phyloP scores from a whole-genome alignment of 2,797 vertebrate species.

The Dicrostonyx torquatus region DNA sequence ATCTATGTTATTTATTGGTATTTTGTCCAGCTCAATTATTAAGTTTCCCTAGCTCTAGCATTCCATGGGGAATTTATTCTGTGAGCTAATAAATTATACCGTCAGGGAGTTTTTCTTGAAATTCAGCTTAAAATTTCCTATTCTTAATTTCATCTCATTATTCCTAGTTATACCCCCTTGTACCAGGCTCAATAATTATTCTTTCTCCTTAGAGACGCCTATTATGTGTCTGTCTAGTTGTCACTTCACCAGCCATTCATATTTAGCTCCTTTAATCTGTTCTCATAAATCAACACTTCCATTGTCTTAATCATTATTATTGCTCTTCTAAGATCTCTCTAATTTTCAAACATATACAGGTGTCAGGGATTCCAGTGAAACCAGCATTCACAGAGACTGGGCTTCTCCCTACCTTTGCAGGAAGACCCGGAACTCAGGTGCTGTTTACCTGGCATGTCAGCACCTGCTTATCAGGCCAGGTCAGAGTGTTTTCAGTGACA shows the following conservation, averaged over 20 bases:
- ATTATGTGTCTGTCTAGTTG: slow-evolving; percentile 82
- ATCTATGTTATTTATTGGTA: slow-evolving; percentile 79
- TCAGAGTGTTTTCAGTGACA: neutral
- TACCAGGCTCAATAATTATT: slow-evolving; percentile 78
- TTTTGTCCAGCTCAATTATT: slow-evolving; percentile 75
- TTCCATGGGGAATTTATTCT: slow-evolving; percentile 81
- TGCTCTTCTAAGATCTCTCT: slow-evolving; percentile 73
- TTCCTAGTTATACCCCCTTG: slow-evolving; percentile 77
- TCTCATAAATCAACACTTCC: slow-evolving; percentile 80
- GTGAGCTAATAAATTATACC: slow-evolving; percentile 79
- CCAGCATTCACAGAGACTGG: neutral
- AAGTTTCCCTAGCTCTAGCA: slow-evolving; percentile 79
- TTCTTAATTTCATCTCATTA: slow-evolving; percentile 86
- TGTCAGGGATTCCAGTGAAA: slow-evolving; percentile 48
- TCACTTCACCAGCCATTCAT: slow-evolving; percentile 84
- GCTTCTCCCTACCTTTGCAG: neutral
- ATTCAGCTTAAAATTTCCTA: slow-evolving; percentile 82
- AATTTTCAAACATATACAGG: slow-evolving; percentile 68
- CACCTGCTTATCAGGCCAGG: neutral
- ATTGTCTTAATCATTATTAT: slow-evolving; percentile 78
- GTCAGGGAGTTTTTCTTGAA: slow-evolving; percentile 79
- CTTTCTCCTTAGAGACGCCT: slow-evolving; percentile 74
- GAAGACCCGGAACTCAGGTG: neutral
- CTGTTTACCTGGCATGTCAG: neutral
- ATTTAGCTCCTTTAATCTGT: slow-evolving; percentile 81